Conservation (phyloP, 1,140 invertebrate species). For the Cyphomyrmex costatus region DNA sequence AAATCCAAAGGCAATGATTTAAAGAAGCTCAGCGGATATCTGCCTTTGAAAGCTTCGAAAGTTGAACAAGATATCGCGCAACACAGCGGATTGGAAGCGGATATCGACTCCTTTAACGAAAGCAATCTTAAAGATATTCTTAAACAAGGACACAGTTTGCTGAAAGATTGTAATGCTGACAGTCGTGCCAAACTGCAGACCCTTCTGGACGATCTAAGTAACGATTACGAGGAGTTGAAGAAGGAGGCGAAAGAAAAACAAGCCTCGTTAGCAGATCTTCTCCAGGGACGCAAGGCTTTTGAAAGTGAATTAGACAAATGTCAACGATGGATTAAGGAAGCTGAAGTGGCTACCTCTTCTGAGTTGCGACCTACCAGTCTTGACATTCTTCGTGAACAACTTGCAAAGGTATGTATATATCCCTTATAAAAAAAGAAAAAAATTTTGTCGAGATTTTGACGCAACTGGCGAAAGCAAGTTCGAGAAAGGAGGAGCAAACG, state of each 20-base stretch:
- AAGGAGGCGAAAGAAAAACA: constrained; percentile 92
- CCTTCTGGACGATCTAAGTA: constrained; percentile 90
- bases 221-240: constrained; percentile 90
- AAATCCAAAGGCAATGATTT: constrained; percentile 92
- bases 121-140: constrained; percentile 91
- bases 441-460: neutral
- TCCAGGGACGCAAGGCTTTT: constrained; percentile 92
- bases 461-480: too few relatives aligned
- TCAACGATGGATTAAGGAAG: constrained; percentile 95
- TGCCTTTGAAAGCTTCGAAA: constrained; percentile 91
- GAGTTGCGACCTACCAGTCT: constrained; percentile 93
- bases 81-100: constrained; percentile 91
- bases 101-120: constrained; percentile 93
- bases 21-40: constrained; percentile 91
- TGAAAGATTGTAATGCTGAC: constrained; percentile 93
- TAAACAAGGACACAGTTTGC: constrained; percentile 91
- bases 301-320: constrained; percentile 93
- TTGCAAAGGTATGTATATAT: constrained; percentile 88
- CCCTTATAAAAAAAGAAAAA: neutral
- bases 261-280: constrained; percentile 90
- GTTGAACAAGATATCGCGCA: constrained; percentile 93
- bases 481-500: too few relatives aligned
- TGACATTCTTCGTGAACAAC: constrained; percentile 94
- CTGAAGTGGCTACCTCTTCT: constrained; percentile 93
- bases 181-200: constrained; percentile 90